Percentiles rank a stretch among this genome's conserved stretches.
Conservation (phyloP, 2,113 vertebrate species). For the Hippocampus guttulatus region DNA sequence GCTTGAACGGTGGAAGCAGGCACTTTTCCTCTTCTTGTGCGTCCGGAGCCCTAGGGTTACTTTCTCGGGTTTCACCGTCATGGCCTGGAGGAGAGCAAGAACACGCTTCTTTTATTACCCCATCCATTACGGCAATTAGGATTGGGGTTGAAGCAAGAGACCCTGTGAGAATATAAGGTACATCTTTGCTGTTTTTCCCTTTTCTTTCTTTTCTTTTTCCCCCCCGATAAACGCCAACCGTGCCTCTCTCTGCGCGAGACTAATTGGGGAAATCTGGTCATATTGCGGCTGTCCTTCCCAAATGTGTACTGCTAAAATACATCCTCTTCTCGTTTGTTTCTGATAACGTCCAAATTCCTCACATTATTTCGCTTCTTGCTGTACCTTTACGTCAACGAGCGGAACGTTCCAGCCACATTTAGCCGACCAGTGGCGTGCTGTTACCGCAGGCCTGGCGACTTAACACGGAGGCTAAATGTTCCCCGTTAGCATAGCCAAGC, state of each 20-base stretch:
- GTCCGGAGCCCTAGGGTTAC: slow-evolving; percentile 6
- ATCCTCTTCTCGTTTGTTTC: not conserved
- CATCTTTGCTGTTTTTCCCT: not conserved
- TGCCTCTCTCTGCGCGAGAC: not conserved
- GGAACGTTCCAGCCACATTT: not conserved
- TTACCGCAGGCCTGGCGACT: slow-evolving; percentile 37
- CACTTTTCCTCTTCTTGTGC: slow-evolving; percentile 22
- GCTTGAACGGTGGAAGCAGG: not conserved
- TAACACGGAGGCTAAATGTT: slow-evolving; percentile 33
- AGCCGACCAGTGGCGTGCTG: not conserved
- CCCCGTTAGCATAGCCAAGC: slow-evolving; percentile 46
- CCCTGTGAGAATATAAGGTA: slow-evolving; percentile 48
- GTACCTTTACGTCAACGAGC: not conserved
- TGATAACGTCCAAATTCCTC: not conserved
- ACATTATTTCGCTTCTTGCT: not conserved
- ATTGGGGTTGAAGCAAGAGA: slow-evolving; percentile 8
- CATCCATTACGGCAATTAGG: slow-evolving; percentile 26
- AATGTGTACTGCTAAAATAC: not conserved
- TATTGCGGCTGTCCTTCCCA: not conserved
- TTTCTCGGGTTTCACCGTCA: slow-evolving; percentile 39
- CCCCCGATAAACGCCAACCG: not conserved
- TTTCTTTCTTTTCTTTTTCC: not conserved
- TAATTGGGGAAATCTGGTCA: not conserved
- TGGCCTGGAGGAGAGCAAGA: slow-evolving; percentile 49
- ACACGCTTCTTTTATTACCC: slow-evolving; percentile 38